Conservation (phyloP, 2,888 invertebrate species). For the Melanargia galathea region DNA sequence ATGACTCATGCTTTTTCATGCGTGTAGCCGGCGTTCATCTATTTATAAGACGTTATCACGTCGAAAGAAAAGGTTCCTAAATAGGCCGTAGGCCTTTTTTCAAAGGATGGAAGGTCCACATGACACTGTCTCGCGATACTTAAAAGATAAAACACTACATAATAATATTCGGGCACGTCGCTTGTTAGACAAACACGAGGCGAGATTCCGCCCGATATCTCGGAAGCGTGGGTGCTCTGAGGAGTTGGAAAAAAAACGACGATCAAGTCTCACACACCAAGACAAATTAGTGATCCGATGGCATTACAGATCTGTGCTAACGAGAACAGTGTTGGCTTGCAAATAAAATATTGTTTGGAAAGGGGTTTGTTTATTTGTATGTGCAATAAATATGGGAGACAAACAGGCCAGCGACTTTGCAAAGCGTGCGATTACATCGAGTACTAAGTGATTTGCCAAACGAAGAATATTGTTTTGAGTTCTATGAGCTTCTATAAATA, state of each 20-base stretch:
- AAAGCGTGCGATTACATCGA: neutral
- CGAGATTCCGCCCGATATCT: slow-evolving; percentile 73
- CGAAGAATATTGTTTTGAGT: neutral
- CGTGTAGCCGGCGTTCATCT: too few species aligned
- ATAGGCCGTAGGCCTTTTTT: neutral
- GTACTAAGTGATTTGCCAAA: neutral
- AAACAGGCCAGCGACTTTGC: neutral
- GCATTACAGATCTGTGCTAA: slow-evolving; percentile 42
- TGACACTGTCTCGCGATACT: slow-evolving; percentile 47
- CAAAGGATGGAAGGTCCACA: slow-evolving; percentile 46
- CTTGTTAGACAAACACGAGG: slow-evolving; percentile 80
- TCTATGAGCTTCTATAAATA: too few species aligned
- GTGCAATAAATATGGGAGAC: slow-evolving; percentile 4
- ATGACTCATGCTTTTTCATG: too few species aligned
- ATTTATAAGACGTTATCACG: too few species aligned
- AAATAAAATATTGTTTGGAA: slow-evolving; percentile 3
- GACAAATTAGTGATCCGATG: slow-evolving; percentile 67
- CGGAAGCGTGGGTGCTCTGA: slow-evolving; percentile 72
- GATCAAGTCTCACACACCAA: slow-evolving; percentile 42
- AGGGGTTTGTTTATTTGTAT: neutral
- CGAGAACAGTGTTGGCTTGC: slow-evolving; percentile 21
- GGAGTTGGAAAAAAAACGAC: slow-evolving; percentile 36
- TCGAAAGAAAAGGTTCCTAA: neutral
- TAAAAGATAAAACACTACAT: slow-evolving; percentile 70
- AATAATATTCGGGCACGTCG: slow-evolving; percentile 78